Evolutionary conservation across 2,797 vertebrate species (phyloP).

Genomic region (Semotilus atromaculatus): DNA sequence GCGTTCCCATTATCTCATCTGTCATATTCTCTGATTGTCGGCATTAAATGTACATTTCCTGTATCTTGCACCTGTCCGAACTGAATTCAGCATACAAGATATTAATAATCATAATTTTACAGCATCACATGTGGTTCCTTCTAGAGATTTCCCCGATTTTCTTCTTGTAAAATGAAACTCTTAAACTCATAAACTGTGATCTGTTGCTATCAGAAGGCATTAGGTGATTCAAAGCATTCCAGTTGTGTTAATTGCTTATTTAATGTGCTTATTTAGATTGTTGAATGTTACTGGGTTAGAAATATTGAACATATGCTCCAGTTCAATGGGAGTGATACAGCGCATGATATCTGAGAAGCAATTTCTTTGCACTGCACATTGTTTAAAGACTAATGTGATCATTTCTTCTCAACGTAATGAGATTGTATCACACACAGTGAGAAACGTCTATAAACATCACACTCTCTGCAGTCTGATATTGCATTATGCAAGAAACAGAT

Average conservation of each 20-base stretch:
- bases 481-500: background rate
- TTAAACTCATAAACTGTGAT: slow-evolving; percentile 31
- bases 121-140: background rate
- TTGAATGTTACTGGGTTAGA: slow-evolving; percentile 68
- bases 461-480: background rate
- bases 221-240: slow-evolving; percentile 60
- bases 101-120: background rate
- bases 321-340: slow-evolving; percentile 56
- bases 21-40: slow-evolving; percentile 16
- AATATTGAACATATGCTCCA: slow-evolving; percentile 42
- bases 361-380: slow-evolving; percentile 25
- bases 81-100: background rate
- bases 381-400: slow-evolving; percentile 26
- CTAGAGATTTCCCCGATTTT: background rate
- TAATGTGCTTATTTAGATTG: slow-evolving; percentile 77
- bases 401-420: background rate
- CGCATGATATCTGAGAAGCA: slow-evolving; percentile 65
- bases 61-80: slow-evolving; percentile 8
- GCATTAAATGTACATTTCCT: slow-evolving; percentile 24
- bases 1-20: background rate
- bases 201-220: slow-evolving; percentile 21
- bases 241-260: slow-evolving; percentile 76
- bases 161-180: slow-evolving; percentile 13
- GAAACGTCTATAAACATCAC: background rate
- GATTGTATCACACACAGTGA: background rate